A percentile compares a stretch with the other conserved stretches of the same genome.
Conservation (phyloP, 2,888 invertebrate genomes). For the Drosophila macrothrix region DNA sequence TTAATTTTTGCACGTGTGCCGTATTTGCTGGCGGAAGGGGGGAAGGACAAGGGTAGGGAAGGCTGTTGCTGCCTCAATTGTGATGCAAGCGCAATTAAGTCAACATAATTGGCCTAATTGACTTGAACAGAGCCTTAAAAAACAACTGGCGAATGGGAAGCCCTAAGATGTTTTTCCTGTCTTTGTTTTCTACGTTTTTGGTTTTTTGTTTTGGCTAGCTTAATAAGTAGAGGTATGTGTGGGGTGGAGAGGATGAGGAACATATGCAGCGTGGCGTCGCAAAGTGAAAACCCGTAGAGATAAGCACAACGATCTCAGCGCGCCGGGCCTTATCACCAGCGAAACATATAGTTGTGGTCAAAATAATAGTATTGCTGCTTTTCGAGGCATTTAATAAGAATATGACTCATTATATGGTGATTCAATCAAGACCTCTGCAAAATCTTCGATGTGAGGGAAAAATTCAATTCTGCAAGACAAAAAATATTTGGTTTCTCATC, state of each 20-base stretch:
- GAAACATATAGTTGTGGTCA: too few species aligned
- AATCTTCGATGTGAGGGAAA: too few species aligned
- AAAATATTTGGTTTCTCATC: too few species aligned
- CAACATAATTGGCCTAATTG: constrained; percentile 78
- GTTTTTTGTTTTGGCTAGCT: constrained; percentile 12
- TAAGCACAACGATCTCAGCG: constrained; percentile 52
- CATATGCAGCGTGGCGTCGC: constrained; percentile 56
- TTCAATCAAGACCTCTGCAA: too few species aligned
- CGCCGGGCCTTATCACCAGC: too few species aligned
- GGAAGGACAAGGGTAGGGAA: not conserved
- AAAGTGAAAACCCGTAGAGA: constrained; percentile 48
- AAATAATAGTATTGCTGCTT: too few species aligned
- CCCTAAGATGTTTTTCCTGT: constrained; percentile 24
- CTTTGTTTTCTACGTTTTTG: not conserved
- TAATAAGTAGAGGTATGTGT: constrained; percentile 9
- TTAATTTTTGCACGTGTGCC: constrained; percentile 75
- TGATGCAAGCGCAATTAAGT: constrained; percentile 75
- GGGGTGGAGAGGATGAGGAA: not conserved
- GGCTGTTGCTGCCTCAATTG: constrained; percentile 37
- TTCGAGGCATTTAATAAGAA: too few species aligned
- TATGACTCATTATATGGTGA: too few species aligned
- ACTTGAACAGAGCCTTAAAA: constrained; percentile 62
- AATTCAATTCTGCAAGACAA: too few species aligned
- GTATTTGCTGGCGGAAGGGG: not conserved
- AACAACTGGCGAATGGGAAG: constrained; percentile 30